phyloP scores from a whole-genome alignment of 2,888 invertebrate species.

The Atethmia centrago region DNA sequence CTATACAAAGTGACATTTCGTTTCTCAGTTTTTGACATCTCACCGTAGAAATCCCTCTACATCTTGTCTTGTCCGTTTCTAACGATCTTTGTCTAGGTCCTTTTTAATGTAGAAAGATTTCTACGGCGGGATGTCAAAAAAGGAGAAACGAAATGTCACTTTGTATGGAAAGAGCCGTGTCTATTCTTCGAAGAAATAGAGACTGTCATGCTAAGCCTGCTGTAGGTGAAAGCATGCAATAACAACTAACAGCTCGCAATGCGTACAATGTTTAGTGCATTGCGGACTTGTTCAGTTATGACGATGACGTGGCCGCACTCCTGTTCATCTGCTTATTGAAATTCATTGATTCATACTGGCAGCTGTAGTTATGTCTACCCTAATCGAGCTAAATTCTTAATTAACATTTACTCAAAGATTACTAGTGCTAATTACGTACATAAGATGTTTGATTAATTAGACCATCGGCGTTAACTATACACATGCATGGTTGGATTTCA shows the following conservation, averaged over 20 bases:
- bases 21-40: too few relatives aligned
- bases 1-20: too few relatives aligned
- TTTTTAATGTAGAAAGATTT: too few relatives aligned
- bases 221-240: slow-evolving; percentile 72
- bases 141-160: too few relatives aligned
- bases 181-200: too few relatives aligned
- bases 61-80: too few relatives aligned
- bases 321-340: slow-evolving; percentile 75
- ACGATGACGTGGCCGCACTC: slow-evolving; percentile 62
- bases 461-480: slow-evolving; percentile 4
- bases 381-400: slow-evolving; percentile 43
- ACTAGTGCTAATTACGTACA: slow-evolving; percentile 25
- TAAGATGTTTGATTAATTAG: slow-evolving; percentile 37
- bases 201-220: too few relatives aligned
- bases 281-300: slow-evolving; percentile 70
- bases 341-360: slow-evolving; percentile 73
- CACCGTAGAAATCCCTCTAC: too few relatives aligned
- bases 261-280: slow-evolving; percentile 73
- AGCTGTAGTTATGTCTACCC: slow-evolving; percentile 27
- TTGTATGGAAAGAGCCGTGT: too few relatives aligned
- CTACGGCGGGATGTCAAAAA: too few relatives aligned
- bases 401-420: slow-evolving; percentile 35
- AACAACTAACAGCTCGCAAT: slow-evolving; percentile 75
- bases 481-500: not conserved
- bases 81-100: too few relatives aligned